A percentile compares a stretch with the other conserved stretches of the same genome.
phyloP scores from a whole-genome alignment of 2,797 vertebrate species.

The Garrulus glandarius region DNA sequence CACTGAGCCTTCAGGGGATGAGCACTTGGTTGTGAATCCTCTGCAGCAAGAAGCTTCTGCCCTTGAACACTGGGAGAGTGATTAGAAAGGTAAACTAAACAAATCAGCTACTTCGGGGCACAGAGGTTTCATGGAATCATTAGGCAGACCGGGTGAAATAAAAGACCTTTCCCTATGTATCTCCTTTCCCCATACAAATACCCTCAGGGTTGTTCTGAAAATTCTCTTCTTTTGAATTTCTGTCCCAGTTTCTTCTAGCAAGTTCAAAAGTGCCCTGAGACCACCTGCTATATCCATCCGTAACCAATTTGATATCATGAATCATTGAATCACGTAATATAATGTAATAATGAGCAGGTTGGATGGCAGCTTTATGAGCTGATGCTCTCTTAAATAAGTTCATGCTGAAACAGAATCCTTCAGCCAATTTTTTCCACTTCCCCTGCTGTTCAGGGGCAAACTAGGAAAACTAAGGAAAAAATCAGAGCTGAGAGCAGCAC shows the following conservation, averaged over 20 bases:
- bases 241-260: background rate
- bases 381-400: slow-evolving; percentile 38
- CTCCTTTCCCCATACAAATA: background rate
- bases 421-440: slow-evolving; percentile 32
- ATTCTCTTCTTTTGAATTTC: background rate
- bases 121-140: background rate
- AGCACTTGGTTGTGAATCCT: rapidly evolving
- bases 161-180: background rate
- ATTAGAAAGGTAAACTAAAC: background rate
- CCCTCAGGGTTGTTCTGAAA: background rate
- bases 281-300: background rate
- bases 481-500: background rate
- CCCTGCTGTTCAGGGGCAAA: slow-evolving; percentile 12
- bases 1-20: rapidly evolving
- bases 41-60: background rate
- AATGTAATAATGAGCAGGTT: slow-evolving; percentile 29
- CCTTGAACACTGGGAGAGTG: rapidly evolving
- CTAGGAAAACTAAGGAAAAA: background rate
- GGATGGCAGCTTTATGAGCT: slow-evolving; percentile 23
- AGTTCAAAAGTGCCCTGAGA: background rate
- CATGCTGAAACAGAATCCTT: slow-evolving; percentile 17
- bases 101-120: rapidly evolving
- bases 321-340: background rate
- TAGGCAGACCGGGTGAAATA: background rate
- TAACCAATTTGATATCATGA: background rate